phyloP scores from a whole-genome alignment of 92 coral and sea anemone genomes.

The Zoanthus gigantus region DNA sequence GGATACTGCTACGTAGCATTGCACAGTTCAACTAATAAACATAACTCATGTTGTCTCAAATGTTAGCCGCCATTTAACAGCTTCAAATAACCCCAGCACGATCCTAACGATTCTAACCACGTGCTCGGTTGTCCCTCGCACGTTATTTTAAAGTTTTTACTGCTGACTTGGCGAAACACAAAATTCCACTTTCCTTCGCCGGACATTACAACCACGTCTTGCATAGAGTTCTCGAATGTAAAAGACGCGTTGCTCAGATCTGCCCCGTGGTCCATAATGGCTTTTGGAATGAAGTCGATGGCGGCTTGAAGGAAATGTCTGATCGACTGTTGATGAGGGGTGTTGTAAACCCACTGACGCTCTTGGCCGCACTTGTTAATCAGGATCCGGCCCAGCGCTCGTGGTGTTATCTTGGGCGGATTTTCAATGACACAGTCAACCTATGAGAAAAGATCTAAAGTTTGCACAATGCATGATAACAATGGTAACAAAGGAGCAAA shows the following conservation, averaged over 20 bases:
- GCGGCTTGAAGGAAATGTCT: slow-evolving; percentile 34
- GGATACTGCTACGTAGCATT: too few species aligned
- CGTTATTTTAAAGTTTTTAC: background rate
- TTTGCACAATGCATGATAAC: background rate
- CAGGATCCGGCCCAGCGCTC: slow-evolving; percentile 17
- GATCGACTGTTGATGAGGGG: slow-evolving; percentile 4
- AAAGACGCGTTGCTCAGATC: slow-evolving; percentile 24
- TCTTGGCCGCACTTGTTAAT: slow-evolving; percentile 18
- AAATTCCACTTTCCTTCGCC: slow-evolving; percentile 25
- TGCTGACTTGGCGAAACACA: slow-evolving; percentile 6
- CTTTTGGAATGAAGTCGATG: slow-evolving; percentile 37
- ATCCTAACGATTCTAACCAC: background rate
- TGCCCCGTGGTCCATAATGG: slow-evolving; percentile 20
- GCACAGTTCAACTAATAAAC: too few species aligned
- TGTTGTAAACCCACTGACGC: slow-evolving; percentile 9
- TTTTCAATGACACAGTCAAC: background rate
- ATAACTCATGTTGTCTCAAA: too few species aligned
- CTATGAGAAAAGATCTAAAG: background rate
- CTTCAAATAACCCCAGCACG: background rate
- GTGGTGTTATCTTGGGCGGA: slow-evolving; percentile 10
- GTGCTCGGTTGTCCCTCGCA: background rate
- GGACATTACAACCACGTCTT: slow-evolving; percentile 12
- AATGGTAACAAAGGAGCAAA: background rate
- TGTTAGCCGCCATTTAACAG: background rate
- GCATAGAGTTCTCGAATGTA: slow-evolving; percentile 9